These are phyloP conservation scores for Podargus strigoides DNA, from an alignment of 2,797 vertebrate species.

Conservation along the genomic window DNA sequence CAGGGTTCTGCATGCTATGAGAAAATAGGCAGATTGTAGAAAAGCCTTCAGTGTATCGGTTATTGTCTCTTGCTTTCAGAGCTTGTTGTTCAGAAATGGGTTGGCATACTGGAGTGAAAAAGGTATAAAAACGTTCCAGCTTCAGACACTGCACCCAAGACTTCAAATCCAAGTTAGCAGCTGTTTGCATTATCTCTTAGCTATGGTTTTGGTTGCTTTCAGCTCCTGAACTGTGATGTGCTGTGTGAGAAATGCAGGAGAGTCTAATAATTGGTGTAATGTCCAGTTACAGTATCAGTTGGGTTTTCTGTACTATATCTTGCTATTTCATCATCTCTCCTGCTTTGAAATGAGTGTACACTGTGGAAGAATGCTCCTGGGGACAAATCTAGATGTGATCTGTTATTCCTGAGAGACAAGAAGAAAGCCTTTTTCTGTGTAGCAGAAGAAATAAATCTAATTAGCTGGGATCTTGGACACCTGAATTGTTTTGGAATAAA, in stretches of 20 bases:
- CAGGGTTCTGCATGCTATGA: neutral
- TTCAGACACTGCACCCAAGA: neutral
- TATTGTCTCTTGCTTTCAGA: neutral
- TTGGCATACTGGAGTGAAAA: neutral
- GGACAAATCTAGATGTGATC: neutral
- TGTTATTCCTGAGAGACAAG: neutral
- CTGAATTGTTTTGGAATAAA: neutral
- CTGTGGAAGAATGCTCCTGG: neutral
- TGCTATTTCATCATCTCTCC: neutral
- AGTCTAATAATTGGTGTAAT: neutral
- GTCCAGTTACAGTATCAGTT: neutral
- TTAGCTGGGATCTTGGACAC: neutral
- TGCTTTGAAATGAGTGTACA: neutral
- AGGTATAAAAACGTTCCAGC: neutral
- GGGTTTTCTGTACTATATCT: neutral
- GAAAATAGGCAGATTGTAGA: neutral
- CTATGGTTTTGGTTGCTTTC: neutral
- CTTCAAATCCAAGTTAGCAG: neutral
- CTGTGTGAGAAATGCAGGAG: neutral
- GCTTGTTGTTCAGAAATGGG: fast-evolving
- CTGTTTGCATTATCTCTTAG: neutral
- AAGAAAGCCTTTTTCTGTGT: neutral
- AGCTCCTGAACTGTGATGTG: neutral
- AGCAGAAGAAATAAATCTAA: neutral
- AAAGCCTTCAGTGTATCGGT: neutral